phyloP scores from a whole-genome alignment of 2,113 vertebrate species.

The Tautogolabrus adspersus region DNA sequence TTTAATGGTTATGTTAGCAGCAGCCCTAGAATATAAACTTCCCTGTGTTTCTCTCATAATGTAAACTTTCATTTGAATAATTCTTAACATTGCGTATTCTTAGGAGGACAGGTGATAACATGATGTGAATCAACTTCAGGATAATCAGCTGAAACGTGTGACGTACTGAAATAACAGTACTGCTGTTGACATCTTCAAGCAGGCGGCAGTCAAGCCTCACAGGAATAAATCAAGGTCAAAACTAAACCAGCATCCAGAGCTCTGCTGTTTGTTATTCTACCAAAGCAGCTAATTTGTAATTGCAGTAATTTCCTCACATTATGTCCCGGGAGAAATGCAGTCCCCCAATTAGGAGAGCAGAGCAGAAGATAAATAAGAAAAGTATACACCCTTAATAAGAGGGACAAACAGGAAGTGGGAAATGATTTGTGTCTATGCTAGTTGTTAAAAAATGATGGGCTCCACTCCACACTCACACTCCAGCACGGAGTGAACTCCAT shows the following conservation, averaged over 20 bases:
- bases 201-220: not conserved
- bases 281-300: not conserved
- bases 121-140: no score
- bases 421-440: not conserved
- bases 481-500: no score
- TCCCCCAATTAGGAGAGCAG: conserved; percentile 28
- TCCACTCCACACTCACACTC: no score
- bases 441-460: no score
- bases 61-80: not conserved
- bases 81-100: no score
- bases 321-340: not conserved
- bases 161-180: no score
- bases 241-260: not conserved
- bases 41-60: no score
- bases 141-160: no score
- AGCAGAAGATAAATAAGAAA: not conserved
- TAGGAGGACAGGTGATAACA: no score
- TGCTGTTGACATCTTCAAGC: no score
- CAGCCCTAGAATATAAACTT: no score
- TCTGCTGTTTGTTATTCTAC: not conserved
- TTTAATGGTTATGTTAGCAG: no score
- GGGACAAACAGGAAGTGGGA: not conserved
- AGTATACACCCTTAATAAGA: not conserved
- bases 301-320: conserved; percentile 9
- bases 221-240: not conserved